Conservation (phyloP, 2,888 invertebrate genomes). For the Ectropis crepuscularia region DNA sequence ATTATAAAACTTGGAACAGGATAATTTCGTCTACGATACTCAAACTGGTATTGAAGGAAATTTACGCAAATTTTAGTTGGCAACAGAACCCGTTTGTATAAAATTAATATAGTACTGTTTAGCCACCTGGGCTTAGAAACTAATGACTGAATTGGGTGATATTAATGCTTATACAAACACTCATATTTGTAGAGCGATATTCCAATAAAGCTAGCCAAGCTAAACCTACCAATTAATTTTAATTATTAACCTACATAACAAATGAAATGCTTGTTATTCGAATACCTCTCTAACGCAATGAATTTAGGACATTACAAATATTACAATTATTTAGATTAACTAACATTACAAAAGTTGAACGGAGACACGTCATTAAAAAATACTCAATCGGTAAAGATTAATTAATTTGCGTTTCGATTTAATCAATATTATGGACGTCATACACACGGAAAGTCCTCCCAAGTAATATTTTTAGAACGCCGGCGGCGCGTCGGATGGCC, state of each 20-base stretch:
- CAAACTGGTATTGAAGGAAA: conserved; percentile 10
- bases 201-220: conserved; percentile 2
- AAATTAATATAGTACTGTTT: conserved; percentile 3
- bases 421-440: conserved; percentile 14
- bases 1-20: too few species aligned
- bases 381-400: neutral
- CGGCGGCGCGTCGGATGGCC: conserved; percentile 7
- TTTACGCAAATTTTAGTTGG: conserved; percentile 7
- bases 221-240: neutral
- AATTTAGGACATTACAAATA: conserved; percentile 10
- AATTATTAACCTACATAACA: conserved; percentile 1
- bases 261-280: neutral
- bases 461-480: conserved; percentile 31
- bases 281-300: conserved; percentile 3
- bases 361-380: neutral
- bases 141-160: conserved; percentile 3
- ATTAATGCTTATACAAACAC: conserved; percentile 4
- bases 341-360: neutral
- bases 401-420: neutral
- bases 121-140: conserved; percentile 6
- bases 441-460: conserved; percentile 16
- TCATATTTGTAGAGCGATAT: neutral
- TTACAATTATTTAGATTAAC: conserved; percentile 8
- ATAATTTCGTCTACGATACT: neutral
- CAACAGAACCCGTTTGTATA: conserved; percentile 2